Percentiles rank a stretch among this genome's conserved stretches.
phyloP scores from a whole-genome alignment of 2,797 vertebrate genomes.

The Hypotaenidia okinawae region DNA sequence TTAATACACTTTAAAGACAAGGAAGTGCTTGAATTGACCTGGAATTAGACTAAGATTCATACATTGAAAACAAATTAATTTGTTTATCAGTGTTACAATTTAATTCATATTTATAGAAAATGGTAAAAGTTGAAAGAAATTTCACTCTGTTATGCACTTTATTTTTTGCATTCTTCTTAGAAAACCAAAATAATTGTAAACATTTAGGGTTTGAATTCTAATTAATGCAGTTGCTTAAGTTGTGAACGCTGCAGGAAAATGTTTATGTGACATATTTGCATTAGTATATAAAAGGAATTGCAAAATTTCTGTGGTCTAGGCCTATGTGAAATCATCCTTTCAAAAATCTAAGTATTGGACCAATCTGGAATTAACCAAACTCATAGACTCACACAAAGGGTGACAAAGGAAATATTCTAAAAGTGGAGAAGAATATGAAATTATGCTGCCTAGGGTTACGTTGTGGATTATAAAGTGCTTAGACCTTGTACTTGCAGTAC shows the following conservation, averaged over 20 bases:
- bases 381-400: background rate
- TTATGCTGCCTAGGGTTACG: constrained; percentile 12
- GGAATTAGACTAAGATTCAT: background rate
- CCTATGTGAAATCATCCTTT: background rate
- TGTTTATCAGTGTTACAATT: background rate
- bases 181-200: constrained; percentile 10
- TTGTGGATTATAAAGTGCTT: constrained; percentile 20
- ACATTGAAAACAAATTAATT: background rate
- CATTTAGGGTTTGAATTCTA: background rate
- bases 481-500: constrained; percentile 35
- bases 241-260: constrained; percentile 1
- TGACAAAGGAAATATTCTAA: background rate
- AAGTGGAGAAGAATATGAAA: constrained; percentile 4
- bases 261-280: background rate
- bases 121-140: constrained; percentile 16
- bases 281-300: background rate
- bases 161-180: constrained; percentile 8
- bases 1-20: background rate
- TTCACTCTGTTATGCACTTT: constrained; percentile 46
- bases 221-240: background rate
- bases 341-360: background rate
- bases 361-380: background rate
- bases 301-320: background rate
- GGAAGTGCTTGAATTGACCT: background rate
- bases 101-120: background rate